Base-by-base conservation (phyloP, 2,797 vertebrate species). In the Lates japonicus region DNA sequence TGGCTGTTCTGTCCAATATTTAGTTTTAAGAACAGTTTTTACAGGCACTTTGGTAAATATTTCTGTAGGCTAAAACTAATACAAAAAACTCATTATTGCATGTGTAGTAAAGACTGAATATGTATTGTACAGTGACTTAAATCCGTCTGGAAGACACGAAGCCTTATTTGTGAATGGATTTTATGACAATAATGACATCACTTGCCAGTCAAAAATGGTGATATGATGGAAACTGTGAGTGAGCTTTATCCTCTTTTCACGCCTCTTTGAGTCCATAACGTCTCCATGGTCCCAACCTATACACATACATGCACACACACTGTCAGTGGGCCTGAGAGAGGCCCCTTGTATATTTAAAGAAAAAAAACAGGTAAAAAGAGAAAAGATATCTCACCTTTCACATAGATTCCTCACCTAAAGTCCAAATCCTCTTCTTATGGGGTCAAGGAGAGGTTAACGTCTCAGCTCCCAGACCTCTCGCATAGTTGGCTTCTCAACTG, bases 321-420 rank as follows among this genome's bases (percentile, higher is more conserved):
- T 12, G 57, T 16, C 55, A 10, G 37, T 19, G 17, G 33, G n/a
- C n/a, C 12, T 60, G 57, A 90, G 75, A 76, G 74, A 8, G 63
- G 82, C 62, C 82, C 66, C 84, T 83, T 89, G 85, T 82, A 82
- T 73, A 78, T 86, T 82, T 71, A 87, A 90, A 88, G 68, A 64
- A 63, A 82, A 82, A 81, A 73, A 74, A 54, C 7, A 52, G 55
- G 72, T 77, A 85, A 89, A 81, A 88, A 86, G 71, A 83, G 59
- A 76, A 49, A 84, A 76, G 75, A 93, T 78, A 68, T 96, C 94
- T 94, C 96, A 95, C 95, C 92, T 89, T 92, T 87, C 35, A 91
- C 87, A 90, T 51, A 96, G 91, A 96, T 96, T 96, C 94, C 96
- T 94, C 95, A 96, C 94, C 80, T 76, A 64, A 85, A 81, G 84